A percentile compares a stretch with the other conserved stretches of the same genome.
phyloP scores from a whole-genome alignment of 2,113 vertebrate species.

The Corythoichthys intestinalis region DNA sequence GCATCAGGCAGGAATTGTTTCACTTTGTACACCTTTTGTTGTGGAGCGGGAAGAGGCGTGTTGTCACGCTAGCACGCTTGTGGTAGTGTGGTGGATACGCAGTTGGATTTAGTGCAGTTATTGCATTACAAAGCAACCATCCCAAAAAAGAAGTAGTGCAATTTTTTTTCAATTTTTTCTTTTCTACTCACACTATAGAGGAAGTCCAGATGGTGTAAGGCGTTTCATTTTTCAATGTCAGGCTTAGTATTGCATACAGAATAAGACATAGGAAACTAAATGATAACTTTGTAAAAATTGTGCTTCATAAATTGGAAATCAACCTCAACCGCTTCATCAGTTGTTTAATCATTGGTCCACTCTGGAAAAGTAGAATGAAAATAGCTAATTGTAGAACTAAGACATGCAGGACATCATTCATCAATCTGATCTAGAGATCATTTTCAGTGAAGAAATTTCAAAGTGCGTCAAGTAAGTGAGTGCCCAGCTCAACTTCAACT shows the following conservation, averaged over 20 bases:
- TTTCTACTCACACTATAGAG: slow-evolving; percentile 69
- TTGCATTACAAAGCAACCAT: slow-evolving; percentile 79
- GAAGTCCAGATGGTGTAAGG: slow-evolving; percentile 77
- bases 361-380: slow-evolving; percentile 55
- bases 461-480: slow-evolving; percentile 33
- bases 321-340: slow-evolving; percentile 57
- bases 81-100: slow-evolving; percentile 64
- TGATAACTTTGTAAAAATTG: slow-evolving; percentile 74
- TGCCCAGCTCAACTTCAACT: slow-evolving; percentile 20
- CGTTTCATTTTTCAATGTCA: slow-evolving; percentile 70
- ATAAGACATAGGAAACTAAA: slow-evolving; percentile 70
- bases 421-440: slow-evolving; percentile 38
- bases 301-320: slow-evolving; percentile 72
- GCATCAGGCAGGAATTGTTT: slow-evolving; percentile 76
- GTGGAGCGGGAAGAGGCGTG: slow-evolving; percentile 66
- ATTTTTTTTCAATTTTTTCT: slow-evolving; percentile 46
- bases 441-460: slow-evolving; percentile 33
- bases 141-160: slow-evolving; percentile 71
- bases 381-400: slow-evolving; percentile 49
- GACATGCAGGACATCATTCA: slow-evolving; percentile 57
- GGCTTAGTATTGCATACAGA: slow-evolving; percentile 79
- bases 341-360: slow-evolving; percentile 69
- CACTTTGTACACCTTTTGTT: slow-evolving; percentile 63
- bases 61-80: slow-evolving; percentile 65
- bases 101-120: slow-evolving; percentile 77